phyloP scores from a whole-genome alignment of 1,140 invertebrate species.

The Sycophila sp. region DNA sequence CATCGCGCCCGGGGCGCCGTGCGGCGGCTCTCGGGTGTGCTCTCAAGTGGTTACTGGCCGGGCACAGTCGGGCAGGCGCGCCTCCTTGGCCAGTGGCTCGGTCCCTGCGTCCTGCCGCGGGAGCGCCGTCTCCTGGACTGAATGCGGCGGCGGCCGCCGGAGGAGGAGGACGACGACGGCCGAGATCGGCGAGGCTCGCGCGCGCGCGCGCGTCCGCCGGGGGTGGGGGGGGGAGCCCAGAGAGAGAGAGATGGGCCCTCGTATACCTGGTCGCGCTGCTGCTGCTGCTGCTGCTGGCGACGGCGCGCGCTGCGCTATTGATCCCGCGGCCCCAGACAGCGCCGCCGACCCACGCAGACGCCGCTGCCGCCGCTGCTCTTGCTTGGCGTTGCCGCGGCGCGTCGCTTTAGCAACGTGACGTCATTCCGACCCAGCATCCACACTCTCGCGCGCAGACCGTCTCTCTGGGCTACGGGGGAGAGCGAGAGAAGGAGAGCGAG shows the following conservation, averaged over 20 bases:
- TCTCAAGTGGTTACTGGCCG: too few relatives aligned
- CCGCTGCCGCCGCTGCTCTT: conserved; percentile 34
- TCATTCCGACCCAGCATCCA: conserved; percentile 28
- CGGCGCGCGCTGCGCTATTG: conserved; percentile 57
- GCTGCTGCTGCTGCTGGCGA: not conserved
- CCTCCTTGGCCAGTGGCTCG: conserved; percentile 23
- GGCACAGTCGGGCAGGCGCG: not conserved
- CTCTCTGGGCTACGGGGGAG: not conserved
- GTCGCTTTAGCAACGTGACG: conserved; percentile 63
- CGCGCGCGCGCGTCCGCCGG: too few relatives aligned
- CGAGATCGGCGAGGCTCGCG: too few relatives aligned
- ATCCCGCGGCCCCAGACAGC: conserved; percentile 60
- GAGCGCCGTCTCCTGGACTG: conserved; percentile 64
- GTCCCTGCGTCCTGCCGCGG: conserved; percentile 59
- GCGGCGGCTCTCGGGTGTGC: not conserved
- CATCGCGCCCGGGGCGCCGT: not conserved
- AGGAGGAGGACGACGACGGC: conserved; percentile 45
- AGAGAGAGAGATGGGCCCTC: not conserved
- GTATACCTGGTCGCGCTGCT: conserved; percentile 15
- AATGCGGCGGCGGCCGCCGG: conserved; percentile 44
- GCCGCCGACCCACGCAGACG: conserved; percentile 48
- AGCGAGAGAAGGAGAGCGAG: not conserved
- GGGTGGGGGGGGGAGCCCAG: not conserved
- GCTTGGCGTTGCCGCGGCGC: conserved; percentile 58
- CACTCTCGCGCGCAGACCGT: too few relatives aligned